Evolutionary conservation across 2,888 invertebrate species (phyloP).

Genomic region (Macrosoma leucophasiata): DNA sequence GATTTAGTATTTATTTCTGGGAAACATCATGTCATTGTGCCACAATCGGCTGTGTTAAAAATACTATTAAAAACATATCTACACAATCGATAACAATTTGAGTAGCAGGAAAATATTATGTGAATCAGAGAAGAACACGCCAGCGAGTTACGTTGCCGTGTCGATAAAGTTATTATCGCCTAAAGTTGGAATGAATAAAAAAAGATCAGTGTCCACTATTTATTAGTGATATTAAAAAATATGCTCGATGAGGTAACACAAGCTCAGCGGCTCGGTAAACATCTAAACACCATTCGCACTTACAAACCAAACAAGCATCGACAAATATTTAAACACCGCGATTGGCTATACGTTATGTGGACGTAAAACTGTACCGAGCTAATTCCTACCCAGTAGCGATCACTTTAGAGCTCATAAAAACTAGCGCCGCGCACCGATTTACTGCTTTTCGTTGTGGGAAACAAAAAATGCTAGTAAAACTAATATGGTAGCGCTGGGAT

Average conservation of each 20-base stretch:
- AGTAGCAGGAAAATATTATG: too few species aligned
- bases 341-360: conserved; percentile 52
- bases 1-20: too few species aligned
- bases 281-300: conserved; percentile 74
- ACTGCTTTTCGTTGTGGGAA: conserved; percentile 32
- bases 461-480: conserved; percentile 53
- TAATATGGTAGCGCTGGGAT: conserved; percentile 60
- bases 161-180: conserved; percentile 14
- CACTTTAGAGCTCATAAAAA: conserved; percentile 38
- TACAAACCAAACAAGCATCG: conserved; percentile 69
- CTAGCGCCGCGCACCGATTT: conserved; percentile 27
- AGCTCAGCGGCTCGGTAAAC: conserved; percentile 67
- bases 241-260: conserved; percentile 48
- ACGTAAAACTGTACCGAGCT: conserved; percentile 34
- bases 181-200: conserved; percentile 24
- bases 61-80: too few species aligned
- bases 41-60: too few species aligned
- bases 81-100: conserved; percentile 6
- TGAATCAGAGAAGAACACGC: too few species aligned
- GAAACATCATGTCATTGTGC: too few species aligned
- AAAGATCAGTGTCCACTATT: conserved; percentile 57
- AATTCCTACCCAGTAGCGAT: conserved; percentile 43
- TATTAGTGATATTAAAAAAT: conserved; percentile 59
- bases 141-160: too few species aligned
- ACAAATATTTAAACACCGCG: conserved; percentile 67